phyloP scores from a whole-genome alignment of 1,140 invertebrate genomes.

The Acromyrmex heyeri region DNA sequence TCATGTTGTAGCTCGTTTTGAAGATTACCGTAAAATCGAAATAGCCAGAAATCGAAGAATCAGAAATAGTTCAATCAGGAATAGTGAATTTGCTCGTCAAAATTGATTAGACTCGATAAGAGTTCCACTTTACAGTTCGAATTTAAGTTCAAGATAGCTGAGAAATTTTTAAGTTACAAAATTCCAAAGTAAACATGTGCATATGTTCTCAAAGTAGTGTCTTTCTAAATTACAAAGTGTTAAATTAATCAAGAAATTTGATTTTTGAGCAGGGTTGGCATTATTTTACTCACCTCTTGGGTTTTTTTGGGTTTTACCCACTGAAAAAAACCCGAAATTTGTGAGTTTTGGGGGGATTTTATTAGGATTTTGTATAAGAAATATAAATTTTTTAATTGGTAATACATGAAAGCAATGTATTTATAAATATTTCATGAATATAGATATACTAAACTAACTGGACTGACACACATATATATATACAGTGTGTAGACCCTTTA shows the following conservation, averaged over 20 bases:
- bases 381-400: too few relatives aligned
- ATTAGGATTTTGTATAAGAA: too few relatives aligned
- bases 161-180: neutral
- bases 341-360: too few relatives aligned
- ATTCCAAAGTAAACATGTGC: neutral
- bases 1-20: conserved; percentile 26
- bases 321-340: too few relatives aligned
- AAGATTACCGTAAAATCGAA: conserved; percentile 19
- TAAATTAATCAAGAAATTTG: neutral
- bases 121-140: neutral
- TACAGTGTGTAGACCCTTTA: too few relatives aligned
- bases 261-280: neutral
- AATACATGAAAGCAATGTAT: too few relatives aligned
- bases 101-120: neutral
- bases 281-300: too few relatives aligned
- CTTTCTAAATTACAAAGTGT: neutral
- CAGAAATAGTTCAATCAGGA: neutral
- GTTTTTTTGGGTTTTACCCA: too few relatives aligned
- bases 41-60: neutral
- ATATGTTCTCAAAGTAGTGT: too few relatives aligned
- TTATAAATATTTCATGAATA: too few relatives aligned
- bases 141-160: conserved; percentile 11
- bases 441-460: too few relatives aligned
- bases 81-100: neutral
- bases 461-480: too few relatives aligned